These are phyloP conservation scores for Cyphomyrus plagiostoma DNA, from an alignment of 2,113 vertebrate genomes.

Conservation along the genomic window DNA sequence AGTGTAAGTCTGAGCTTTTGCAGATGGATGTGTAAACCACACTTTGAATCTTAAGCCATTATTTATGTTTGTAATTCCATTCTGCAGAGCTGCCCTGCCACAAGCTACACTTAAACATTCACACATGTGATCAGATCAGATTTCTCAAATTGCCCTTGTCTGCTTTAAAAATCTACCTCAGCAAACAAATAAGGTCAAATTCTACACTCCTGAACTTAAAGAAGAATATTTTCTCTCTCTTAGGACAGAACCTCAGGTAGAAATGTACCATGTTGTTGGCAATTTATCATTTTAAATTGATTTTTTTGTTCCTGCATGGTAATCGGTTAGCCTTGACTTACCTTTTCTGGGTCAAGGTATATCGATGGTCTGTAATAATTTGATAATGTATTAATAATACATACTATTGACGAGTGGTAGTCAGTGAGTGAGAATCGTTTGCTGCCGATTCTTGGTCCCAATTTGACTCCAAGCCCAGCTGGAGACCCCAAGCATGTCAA, in stretches of 20 bases:
- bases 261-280: neutral
- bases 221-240: neutral
- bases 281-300: slow-evolving; percentile 12
- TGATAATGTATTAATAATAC: slow-evolving; percentile 22
- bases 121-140: slow-evolving; percentile 1
- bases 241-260: neutral
- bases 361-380: slow-evolving; percentile 9
- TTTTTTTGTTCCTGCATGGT: neutral
- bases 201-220: neutral
- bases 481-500: neutral
- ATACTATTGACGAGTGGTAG: slow-evolving; percentile 7
- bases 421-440: neutral
- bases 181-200: neutral
- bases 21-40: neutral
- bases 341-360: neutral
- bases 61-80: slow-evolving; percentile 3
- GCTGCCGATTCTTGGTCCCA: neutral
- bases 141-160: neutral
- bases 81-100: neutral
- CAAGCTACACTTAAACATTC: neutral
- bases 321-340: neutral
- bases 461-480: neutral
- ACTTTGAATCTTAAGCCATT: neutral
- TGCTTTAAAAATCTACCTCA: neutral
- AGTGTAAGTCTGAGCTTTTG: neutral